Percentiles rank a stretch among this genome's conserved stretches.
These are phyloP conservation scores for Melanotaenia maccullochi DNA, from an alignment of 2,797 vertebrate genomes.

Conservation along the genomic window DNA sequence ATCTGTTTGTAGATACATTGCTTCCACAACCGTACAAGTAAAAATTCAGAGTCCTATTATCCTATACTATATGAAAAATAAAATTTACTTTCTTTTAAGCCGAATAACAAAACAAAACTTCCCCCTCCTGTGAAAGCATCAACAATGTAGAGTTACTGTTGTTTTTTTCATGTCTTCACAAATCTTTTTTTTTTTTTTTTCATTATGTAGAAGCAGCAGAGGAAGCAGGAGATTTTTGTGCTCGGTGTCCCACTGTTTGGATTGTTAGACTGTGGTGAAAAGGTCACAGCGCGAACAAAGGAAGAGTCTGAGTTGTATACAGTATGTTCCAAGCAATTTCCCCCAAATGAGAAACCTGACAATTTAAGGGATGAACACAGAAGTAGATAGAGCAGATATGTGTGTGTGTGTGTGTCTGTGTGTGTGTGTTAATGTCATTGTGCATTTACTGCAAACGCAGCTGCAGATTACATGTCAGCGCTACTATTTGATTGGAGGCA, in stretches of 20 bases:
- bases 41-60: background rate
- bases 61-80: background rate
- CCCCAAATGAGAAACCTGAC: conserved; percentile 64
- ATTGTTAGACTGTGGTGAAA: conserved; percentile 41
- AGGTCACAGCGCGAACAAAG: conserved; percentile 46
- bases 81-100: background rate
- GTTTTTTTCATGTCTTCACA: background rate
- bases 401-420: conserved; percentile 6
- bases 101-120: background rate
- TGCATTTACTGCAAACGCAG: conserved; percentile 35
- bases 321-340: conserved; percentile 70
- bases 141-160: background rate
- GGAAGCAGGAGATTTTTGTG: background rate
- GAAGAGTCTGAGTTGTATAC: conserved; percentile 33
- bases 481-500: conserved; percentile 22
- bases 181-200: conserved; percentile 18
- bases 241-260: conserved; percentile 8
- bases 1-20: background rate
- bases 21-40: background rate
- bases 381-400: conserved; percentile 33
- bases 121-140: background rate
- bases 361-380: conserved; percentile 52
- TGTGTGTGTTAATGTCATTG: conserved; percentile 25
- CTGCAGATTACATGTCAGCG: conserved; percentile 26
- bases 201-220: conserved; percentile 9